Percentiles rank a stretch among this genome's conserved stretches.
Evolutionary conservation across 2,888 invertebrate genomes (phyloP).

Genomic region (Agapostemon virescens): DNA sequence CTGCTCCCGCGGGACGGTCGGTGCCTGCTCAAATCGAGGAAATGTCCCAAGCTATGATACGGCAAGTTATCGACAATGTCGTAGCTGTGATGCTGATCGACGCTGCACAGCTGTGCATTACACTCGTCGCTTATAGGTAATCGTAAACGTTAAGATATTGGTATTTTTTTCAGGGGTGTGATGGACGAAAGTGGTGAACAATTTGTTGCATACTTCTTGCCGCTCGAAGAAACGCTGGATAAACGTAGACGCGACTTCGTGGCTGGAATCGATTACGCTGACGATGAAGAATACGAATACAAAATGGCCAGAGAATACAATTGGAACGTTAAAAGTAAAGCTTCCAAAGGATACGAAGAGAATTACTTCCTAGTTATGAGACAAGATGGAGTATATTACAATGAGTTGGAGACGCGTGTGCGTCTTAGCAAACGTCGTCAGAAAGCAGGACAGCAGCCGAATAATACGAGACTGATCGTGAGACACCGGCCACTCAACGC

Average conservation of each 20-base stretch:
- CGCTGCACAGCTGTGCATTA: background rate
- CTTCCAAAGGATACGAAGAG: slow-evolving; percentile 96
- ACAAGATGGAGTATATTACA: slow-evolving; percentile 93
- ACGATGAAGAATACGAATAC: slow-evolving; percentile 97
- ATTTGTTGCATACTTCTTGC: slow-evolving; percentile 99
- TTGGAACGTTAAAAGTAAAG: slow-evolving; percentile 99
- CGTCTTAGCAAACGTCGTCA: slow-evolving; percentile 95
- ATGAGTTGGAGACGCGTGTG: slow-evolving; percentile 97
- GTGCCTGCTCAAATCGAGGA: slow-evolving; percentile 95
- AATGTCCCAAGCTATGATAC: slow-evolving; percentile 99
- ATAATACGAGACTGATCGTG: slow-evolving; percentile 92
- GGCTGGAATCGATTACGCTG: slow-evolving; percentile 89
- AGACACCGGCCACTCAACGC: slow-evolving; percentile 93
- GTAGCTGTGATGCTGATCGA: background rate
- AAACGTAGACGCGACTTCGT: slow-evolving; percentile 92
- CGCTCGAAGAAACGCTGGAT: slow-evolving; percentile 94
- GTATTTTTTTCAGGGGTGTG: slow-evolving; percentile 90
- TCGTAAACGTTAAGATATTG: background rate
- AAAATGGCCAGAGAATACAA: slow-evolving; percentile 99
- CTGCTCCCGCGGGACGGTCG: slow-evolving; percentile 93
- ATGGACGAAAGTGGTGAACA: slow-evolving; percentile 99
- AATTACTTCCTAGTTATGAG: slow-evolving; percentile 97
- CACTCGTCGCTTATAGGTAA: background rate
- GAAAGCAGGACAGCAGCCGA: slow-evolving; percentile 86
- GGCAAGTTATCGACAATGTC: slow-evolving; percentile 82